Conservation (phyloP, 1,140 invertebrate genomes). For the Catajapyx aquilonaris region DNA sequence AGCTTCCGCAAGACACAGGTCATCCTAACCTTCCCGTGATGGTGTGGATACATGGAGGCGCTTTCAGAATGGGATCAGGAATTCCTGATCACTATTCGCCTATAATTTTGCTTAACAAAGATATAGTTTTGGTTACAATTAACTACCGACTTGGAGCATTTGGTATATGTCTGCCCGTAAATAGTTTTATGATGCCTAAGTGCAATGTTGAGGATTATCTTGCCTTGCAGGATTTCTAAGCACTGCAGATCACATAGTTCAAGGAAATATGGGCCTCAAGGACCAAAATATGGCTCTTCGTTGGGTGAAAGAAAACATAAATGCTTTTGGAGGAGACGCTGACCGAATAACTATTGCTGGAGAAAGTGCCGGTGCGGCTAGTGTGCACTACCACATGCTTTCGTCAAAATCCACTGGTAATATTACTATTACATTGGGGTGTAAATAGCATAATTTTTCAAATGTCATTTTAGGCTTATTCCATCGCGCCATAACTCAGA, state of each 20-base stretch:
- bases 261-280: slow-evolving; percentile 44
- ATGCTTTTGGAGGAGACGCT: slow-evolving; percentile 31
- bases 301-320: slow-evolving; percentile 38
- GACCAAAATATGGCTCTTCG: slow-evolving; percentile 38
- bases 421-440: slow-evolving; percentile 20
- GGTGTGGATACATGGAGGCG: no score
- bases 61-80: not conserved
- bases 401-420: slow-evolving; percentile 30
- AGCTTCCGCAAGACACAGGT: no score
- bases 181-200: not conserved
- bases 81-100: slow-evolving; percentile 4
- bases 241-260: slow-evolving; percentile 18
- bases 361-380: slow-evolving; percentile 39
- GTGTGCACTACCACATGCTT: slow-evolving; percentile 35
- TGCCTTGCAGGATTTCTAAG: slow-evolving; percentile 12
- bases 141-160: slow-evolving; percentile 18
- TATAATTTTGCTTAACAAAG: slow-evolving; percentile 13
- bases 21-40: no score
- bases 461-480: slow-evolving; percentile 23
- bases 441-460: slow-evolving; percentile 12
- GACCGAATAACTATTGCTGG: slow-evolving; percentile 39
- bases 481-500: slow-evolving; percentile 17
- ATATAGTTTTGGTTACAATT: slow-evolving; percentile 20
- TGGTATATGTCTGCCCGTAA: slow-evolving; percentile 4
- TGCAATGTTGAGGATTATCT: not conserved